A percentile compares a stretch with the other conserved stretches of the same genome.
Evolutionary conservation across 2,888 invertebrate species (phyloP).

Genomic region (Drosophila picticornis): DNA sequence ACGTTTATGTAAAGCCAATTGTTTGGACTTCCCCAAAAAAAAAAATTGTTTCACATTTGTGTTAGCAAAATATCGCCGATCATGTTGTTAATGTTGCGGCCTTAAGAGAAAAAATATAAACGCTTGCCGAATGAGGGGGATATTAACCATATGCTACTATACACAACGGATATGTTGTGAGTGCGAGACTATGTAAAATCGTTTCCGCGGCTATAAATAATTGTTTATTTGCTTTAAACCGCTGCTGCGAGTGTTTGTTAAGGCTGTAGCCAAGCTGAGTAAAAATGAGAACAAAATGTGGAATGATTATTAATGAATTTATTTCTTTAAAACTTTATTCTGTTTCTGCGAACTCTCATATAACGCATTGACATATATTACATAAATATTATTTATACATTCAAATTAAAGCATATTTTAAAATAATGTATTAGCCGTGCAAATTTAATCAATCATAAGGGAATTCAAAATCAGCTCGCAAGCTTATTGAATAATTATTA

Average conservation of each 20-base stretch:
- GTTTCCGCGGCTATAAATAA: constrained; percentile 58
- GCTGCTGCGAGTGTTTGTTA: constrained; percentile 4
- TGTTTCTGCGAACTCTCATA: neutral
- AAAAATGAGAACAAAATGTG: neutral
- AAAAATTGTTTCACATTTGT: constrained; percentile 54
- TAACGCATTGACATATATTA: neutral
- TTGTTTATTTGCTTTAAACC: constrained; percentile 51
- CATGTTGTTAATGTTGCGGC: constrained; percentile 31
- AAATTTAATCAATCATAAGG: neutral
- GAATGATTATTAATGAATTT: neutral
- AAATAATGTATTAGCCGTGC: neutral
- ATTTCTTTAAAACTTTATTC: neutral
- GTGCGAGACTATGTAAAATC: constrained; percentile 27
- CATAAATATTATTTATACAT: neutral
- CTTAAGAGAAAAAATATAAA: neutral
- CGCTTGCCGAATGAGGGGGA: constrained; percentile 27
- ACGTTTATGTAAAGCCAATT: constrained; percentile 49
- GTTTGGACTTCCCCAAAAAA: constrained; percentile 47
- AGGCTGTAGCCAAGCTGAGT: neutral
- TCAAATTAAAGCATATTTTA: neutral
- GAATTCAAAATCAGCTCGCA: neutral
- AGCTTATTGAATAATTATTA: constrained; percentile 17
- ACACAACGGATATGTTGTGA: constrained; percentile 59
- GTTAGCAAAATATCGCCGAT: constrained; percentile 64
- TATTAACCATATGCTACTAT: constrained; percentile 67